A percentile compares a stretch with the other conserved stretches of the same genome.
Conservation (phyloP, 2,888 invertebrate species). For the Ophion ellenae region DNA sequence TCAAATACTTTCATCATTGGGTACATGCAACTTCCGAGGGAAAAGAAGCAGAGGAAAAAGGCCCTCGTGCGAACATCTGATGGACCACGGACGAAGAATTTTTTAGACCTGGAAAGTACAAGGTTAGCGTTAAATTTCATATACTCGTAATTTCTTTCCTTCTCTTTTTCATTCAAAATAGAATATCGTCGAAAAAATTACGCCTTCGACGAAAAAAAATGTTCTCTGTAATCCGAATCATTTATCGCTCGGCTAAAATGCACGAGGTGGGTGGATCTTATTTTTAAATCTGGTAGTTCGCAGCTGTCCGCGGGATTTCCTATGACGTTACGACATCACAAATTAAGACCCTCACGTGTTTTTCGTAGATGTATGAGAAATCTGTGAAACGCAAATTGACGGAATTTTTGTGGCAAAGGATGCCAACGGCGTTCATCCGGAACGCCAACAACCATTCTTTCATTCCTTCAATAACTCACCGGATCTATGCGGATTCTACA, state of each 20-base stretch:
- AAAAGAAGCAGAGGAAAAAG: conserved; percentile 72
- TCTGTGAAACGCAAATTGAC: too few relatives aligned
- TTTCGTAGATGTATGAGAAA: background rate
- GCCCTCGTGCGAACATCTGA: conserved; percentile 76
- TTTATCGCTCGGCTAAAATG: conserved; percentile 28
- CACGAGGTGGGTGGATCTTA: conserved; percentile 42
- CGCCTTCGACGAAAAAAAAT: background rate
- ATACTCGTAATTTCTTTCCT: conserved; percentile 5
- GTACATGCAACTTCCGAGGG: conserved; percentile 75
- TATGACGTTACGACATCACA: conserved; percentile 48
- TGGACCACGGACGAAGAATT: conserved; percentile 80
- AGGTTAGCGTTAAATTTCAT: conserved; percentile 72
- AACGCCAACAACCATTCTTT: background rate
- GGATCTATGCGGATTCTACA: background rate
- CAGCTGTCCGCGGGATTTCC: conserved; percentile 59
- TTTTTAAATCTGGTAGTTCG: conserved; percentile 55
- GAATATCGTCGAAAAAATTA: background rate
- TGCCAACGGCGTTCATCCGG: background rate
- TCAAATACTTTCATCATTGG: conserved; percentile 76
- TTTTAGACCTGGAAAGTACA: conserved; percentile 80
- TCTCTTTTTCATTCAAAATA: background rate
- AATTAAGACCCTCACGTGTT: conserved; percentile 16
- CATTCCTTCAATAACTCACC: background rate
- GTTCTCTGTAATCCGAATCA: conserved; percentile 10
- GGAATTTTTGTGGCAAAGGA: background rate